Conservation (phyloP, 2,888 invertebrate species). For the Stenurella melanura region DNA sequence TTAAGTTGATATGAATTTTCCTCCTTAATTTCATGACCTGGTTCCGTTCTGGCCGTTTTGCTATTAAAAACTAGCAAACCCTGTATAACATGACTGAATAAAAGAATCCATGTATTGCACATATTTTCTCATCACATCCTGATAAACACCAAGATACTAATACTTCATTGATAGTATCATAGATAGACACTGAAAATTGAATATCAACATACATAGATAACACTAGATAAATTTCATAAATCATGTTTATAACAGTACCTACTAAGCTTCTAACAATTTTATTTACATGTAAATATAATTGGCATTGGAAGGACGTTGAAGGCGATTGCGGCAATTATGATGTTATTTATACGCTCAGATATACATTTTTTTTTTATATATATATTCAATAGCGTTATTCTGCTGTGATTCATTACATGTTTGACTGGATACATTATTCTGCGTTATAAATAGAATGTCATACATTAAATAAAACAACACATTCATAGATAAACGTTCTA, state of each 20-base stretch:
- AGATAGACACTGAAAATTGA: too few relatives aligned
- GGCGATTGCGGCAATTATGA: conserved; percentile 61
- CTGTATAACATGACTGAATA: too few relatives aligned
- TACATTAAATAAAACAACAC: conserved; percentile 13
- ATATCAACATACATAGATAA: too few relatives aligned
- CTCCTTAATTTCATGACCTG: too few relatives aligned
- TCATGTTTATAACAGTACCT: neutral
- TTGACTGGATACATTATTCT: conserved; percentile 40
- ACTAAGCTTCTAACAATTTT: conserved; percentile 18
- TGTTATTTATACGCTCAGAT: conserved; percentile 51
- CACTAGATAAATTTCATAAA: too few relatives aligned
- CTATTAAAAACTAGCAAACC: too few relatives aligned
- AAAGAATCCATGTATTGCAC: too few relatives aligned
- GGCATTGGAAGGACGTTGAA: conserved; percentile 62
- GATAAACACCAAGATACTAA: too few relatives aligned
- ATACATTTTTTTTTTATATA: conserved; percentile 40
- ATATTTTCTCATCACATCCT: too few relatives aligned
- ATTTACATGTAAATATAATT: conserved; percentile 43
- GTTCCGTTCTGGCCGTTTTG: too few relatives aligned
- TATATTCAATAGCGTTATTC: conserved; percentile 21
- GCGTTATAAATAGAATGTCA: conserved; percentile 43
- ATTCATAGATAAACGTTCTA: conserved; percentile 11
- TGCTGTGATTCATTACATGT: conserved; percentile 42
- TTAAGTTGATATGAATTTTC: too few relatives aligned
- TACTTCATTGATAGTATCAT: too few relatives aligned